These are phyloP conservation scores for Brachionus sp. DNA, from an alignment of 1,140 invertebrate species.

Conservation along the genomic window DNA sequence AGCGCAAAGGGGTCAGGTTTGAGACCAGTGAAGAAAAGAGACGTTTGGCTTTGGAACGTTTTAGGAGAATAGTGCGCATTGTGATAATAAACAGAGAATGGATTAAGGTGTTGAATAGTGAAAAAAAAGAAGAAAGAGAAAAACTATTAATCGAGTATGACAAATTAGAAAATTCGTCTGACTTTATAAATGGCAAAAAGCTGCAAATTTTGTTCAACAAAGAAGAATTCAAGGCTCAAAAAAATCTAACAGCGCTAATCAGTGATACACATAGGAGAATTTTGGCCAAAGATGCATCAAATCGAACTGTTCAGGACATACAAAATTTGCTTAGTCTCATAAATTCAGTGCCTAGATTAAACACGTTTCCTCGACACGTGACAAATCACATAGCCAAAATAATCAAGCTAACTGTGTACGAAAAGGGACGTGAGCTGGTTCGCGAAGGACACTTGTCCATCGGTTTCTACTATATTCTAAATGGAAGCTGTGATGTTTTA, in stretches of 20 bases:
- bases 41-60: neutral
- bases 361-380: neutral
- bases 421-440: slow-evolving; percentile 22
- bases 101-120: slow-evolving; percentile 1
- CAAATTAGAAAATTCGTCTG: slow-evolving; percentile 4
- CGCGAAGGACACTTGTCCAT: slow-evolving; percentile 2
- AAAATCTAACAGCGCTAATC: slow-evolving; percentile 8
- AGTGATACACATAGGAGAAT: slow-evolving; percentile 19
- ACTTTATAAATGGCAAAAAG: slow-evolving; percentile 31
- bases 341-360: slow-evolving; percentile 2
- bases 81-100: slow-evolving; percentile 25
- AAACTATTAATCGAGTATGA: slow-evolving; percentile 9
- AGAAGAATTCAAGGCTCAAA: slow-evolving; percentile 34
- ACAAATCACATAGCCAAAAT: neutral
- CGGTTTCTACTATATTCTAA: slow-evolving; percentile 6
- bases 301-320: neutral
- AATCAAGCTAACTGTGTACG: slow-evolving; percentile 9
- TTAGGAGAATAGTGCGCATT: neutral
- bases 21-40: slow-evolving; percentile 6
- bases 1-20: neutral
- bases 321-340: neutral
- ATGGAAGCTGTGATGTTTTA: slow-evolving; percentile 30
- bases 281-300: neutral
- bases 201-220: slow-evolving; percentile 20
- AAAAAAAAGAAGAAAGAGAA: slow-evolving; percentile 25